Conservation (phyloP, 2,888 invertebrate genomes). For the Ernsta delagoae region DNA sequence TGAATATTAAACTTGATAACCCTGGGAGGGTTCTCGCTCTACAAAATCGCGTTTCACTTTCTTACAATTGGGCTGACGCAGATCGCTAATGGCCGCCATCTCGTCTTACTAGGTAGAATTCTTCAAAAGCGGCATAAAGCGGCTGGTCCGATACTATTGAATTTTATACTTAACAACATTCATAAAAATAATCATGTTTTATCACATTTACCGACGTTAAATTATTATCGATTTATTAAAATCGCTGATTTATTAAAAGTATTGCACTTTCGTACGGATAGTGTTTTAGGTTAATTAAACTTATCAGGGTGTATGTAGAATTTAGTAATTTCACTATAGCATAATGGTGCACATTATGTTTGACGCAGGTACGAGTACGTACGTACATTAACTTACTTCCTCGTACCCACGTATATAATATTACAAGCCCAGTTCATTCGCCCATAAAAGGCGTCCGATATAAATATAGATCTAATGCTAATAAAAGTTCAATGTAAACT, state of each 20-base stretch:
- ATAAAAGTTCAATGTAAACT: constrained; percentile 32
- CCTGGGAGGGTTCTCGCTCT: constrained; percentile 25
- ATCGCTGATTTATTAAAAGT: too few species aligned
- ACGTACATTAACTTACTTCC: constrained; percentile 4
- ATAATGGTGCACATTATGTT: too few species aligned
- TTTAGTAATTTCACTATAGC: too few species aligned
- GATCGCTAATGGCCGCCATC: constrained; percentile 49
- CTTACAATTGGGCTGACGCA: constrained; percentile 55
- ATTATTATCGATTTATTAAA: too few species aligned
- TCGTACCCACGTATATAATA: constrained; percentile 13
- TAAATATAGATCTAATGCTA: not conserved
- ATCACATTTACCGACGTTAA: too few species aligned
- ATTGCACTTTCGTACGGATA: too few species aligned
- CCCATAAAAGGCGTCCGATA: constrained; percentile 37
- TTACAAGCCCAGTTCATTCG: constrained; percentile 22
- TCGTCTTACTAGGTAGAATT: constrained; percentile 25
- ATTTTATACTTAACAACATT: too few species aligned
- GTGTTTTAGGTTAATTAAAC: too few species aligned
- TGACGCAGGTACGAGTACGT: too few species aligned
- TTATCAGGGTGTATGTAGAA: too few species aligned
- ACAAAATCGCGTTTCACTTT: constrained; percentile 61
- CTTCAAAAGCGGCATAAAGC: not conserved
- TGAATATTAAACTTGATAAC: constrained; percentile 21
- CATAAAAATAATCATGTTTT: too few species aligned
- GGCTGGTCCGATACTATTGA: too few species aligned